A percentile compares a stretch with the other conserved stretches of the same genome.
Evolutionary conservation across 1,140 invertebrate species (phyloP).

Genomic region (Octopus sinensis): DNA sequence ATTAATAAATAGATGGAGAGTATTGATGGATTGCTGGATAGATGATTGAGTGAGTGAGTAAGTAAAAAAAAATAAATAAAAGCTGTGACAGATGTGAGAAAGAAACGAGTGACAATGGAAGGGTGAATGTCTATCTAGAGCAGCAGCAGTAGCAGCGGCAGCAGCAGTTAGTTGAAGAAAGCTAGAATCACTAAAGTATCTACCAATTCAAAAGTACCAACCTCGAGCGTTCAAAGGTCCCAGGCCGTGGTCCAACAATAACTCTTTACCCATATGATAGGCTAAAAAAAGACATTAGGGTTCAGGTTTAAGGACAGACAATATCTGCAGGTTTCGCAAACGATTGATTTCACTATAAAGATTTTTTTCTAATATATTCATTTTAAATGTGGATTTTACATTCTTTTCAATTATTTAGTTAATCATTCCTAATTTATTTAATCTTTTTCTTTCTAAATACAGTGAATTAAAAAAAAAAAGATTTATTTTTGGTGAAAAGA

Average conservation of each 20-base stretch:
- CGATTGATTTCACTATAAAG: too few relatives aligned
- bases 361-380: too few relatives aligned
- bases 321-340: too few relatives aligned
- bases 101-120: neutral
- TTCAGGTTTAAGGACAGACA: too few relatives aligned
- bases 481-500: too few relatives aligned
- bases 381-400: too few relatives aligned
- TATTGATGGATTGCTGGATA: too few relatives aligned
- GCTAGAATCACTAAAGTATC: neutral
- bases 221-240: slow-evolving; percentile 1
- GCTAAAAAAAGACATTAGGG: neutral
- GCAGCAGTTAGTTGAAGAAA: neutral
- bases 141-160: neutral
- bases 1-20: too few relatives aligned
- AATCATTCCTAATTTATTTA: too few relatives aligned
- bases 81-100: neutral
- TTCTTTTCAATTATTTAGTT: too few relatives aligned
- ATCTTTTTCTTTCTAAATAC: too few relatives aligned
- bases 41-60: neutral
- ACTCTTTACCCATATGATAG: slow-evolving; percentile 15
- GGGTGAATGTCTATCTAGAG: neutral
- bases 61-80: neutral
- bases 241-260: slow-evolving; percentile 2
- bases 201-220: neutral
- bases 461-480: too few relatives aligned